These are phyloP conservation scores for Philaethria dido DNA, from an alignment of 2,888 invertebrate species.

Conservation along the genomic window DNA sequence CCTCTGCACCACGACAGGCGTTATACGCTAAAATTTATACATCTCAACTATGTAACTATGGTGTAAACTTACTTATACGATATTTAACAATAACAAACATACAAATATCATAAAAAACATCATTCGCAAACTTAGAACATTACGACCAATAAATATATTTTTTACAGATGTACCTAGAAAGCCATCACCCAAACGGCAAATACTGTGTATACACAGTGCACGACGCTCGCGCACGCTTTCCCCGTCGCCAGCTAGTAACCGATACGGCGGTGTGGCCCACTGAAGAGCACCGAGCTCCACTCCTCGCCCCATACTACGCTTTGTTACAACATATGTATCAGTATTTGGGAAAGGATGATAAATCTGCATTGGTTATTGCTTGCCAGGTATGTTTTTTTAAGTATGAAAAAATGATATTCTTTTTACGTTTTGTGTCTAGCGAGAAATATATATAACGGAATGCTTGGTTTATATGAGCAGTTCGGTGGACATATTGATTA, in stretches of 20 bases:
- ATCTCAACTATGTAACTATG: too few species aligned
- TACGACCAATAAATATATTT: not conserved
- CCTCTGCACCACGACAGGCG: too few species aligned
- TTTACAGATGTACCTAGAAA: constrained; percentile 87
- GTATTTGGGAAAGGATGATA: constrained; percentile 91
- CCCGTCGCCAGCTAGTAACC: constrained; percentile 82
- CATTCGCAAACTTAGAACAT: too few species aligned
- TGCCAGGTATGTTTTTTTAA: constrained; percentile 86
- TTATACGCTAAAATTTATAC: too few species aligned
- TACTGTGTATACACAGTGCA: constrained; percentile 94
- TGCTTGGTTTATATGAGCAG: too few species aligned
- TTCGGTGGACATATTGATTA: too few species aligned
- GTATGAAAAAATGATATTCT: too few species aligned
- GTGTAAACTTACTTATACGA: too few species aligned
- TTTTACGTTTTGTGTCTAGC: too few species aligned
- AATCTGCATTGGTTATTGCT: constrained; percentile 92
- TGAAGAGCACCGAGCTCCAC: constrained; percentile 88
- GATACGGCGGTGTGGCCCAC: constrained; percentile 86
- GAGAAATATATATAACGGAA: too few species aligned
- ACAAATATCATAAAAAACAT: too few species aligned
- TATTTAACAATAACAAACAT: too few species aligned
- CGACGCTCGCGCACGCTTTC: constrained; percentile 80
- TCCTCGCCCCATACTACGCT: constrained; percentile 91
- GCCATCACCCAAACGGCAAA: constrained; percentile 89
- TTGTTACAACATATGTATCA: constrained; percentile 95